These are phyloP conservation scores for Gerris buenoi DNA, from an alignment of 1,140 invertebrate genomes.

Conservation along the genomic window DNA sequence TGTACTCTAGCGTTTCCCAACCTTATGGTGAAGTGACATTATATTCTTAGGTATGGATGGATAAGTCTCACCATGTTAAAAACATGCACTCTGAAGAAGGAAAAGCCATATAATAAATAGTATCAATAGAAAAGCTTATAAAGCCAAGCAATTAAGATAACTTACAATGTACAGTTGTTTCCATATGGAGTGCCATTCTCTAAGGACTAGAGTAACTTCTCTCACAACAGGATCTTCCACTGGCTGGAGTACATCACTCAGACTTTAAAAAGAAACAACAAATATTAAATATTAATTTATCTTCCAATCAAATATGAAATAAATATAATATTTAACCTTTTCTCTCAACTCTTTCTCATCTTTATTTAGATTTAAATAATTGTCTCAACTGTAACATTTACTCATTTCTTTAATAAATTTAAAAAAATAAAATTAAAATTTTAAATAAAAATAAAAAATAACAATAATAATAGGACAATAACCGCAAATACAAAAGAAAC, in stretches of 20 bases:
- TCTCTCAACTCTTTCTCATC: background rate
- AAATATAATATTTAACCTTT: background rate
- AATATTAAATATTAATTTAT: slow-evolving; percentile 2
- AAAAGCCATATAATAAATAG: no score
- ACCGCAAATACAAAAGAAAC: no score
- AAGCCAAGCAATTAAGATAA: no score
- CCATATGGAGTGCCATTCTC: slow-evolving; percentile 88
- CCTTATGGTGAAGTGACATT: no score
- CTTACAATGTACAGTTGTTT: slow-evolving; percentile 75
- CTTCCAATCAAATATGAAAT: background rate
- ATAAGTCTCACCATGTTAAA: no score
- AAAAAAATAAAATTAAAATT: no score
- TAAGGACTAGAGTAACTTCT: slow-evolving; percentile 75
- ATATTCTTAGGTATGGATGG: no score
- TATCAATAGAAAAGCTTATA: no score
- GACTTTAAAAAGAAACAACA: slow-evolving; percentile 11
- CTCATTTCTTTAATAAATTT: background rate
- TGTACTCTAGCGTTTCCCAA: no score
- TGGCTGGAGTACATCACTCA: slow-evolving; percentile 34
- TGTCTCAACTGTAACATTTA: background rate
- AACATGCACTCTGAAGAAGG: no score
- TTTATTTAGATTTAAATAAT: background rate
- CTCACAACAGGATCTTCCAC: slow-evolving; percentile 75
- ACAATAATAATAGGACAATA: no score
- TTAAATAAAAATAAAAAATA: no score